Evolutionary conservation across 1,140 invertebrate genomes (phyloP), one percentile per base, ranked within the genome.

Genomic region (Nixonia krombeini): DNA sequence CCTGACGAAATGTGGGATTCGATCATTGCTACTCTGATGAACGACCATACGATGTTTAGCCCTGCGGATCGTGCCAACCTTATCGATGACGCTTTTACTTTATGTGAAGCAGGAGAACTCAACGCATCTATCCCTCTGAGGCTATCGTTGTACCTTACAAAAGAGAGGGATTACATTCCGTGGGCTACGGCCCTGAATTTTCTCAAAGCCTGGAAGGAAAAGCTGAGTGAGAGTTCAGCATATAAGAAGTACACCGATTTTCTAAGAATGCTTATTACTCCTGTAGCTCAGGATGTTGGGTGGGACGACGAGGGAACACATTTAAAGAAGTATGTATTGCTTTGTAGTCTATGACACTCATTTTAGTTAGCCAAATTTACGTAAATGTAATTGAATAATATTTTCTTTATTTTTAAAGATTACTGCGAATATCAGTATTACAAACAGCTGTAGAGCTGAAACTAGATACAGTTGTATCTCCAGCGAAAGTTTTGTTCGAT

Each of bases 11-110:
- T 91, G 81, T 96, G 94, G 94, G 79, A 87, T 0, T 84, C 87
- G 4, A 85, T 96, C 9, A 93, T 93, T 28, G 74, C 87, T 7
- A 88, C 91, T 13, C 83, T 96, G 2, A 81, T 88, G 23, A 87
- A 81, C 0, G 89, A 95, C 79, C 91, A 92, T 45, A 88, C 84
- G 1, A 86, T 87, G 26, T 90, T 94, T 67, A 90, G 86, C 65
- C 85, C 92, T 2, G 88, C 91, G 5, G 93, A 94, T 79, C 83
- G 92, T 53, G 91, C 92, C 0, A 91, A 87, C 80, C 84, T 94
- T 3, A 87, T 94, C 18, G 92, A 93, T 74, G 93, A 94, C 79
- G 91, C 90, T 0, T 92, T 94, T 72, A 90, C 91, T 0, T 82
- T 94, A 1, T 90, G 89, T 82, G 89, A 93, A 73, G 91, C 92